A percentile compares a stretch with the other conserved stretches of the same genome.
These are phyloP conservation scores for Rutpela maculata DNA, from an alignment of 2,888 invertebrate genomes.

Conservation along the genomic window DNA sequence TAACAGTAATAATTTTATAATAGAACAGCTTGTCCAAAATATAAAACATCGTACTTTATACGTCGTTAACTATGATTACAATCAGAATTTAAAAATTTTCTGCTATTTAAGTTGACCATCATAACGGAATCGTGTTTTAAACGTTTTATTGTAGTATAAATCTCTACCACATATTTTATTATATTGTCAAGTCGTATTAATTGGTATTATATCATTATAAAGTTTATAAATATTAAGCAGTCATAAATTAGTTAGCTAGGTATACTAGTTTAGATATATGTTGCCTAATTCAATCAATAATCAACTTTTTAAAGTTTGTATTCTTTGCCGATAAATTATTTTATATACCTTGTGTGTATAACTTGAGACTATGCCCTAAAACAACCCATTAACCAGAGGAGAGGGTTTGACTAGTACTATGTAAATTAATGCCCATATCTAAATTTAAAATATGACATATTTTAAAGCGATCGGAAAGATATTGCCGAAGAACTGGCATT, in stretches of 20 bases:
- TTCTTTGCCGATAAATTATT: too few species aligned
- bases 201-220: conserved; percentile 36
- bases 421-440: too few species aligned
- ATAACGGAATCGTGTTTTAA: conserved; percentile 24
- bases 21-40: neutral
- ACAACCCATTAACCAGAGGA: too few species aligned
- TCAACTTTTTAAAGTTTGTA: too few species aligned
- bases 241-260: conserved; percentile 19
- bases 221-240: conserved; percentile 32
- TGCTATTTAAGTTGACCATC: conserved; percentile 34
- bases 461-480: too few species aligned
- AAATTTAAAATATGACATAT: too few species aligned
- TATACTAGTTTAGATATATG: too few species aligned
- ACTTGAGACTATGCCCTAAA: too few species aligned
- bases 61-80: conserved; percentile 50
- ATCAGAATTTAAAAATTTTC: conserved; percentile 39
- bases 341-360: too few species aligned
- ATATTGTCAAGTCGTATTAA: conserved; percentile 35
- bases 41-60: conserved; percentile 25
- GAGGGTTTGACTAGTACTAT: too few species aligned
- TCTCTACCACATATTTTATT: conserved; percentile 42
- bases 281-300: too few species aligned
- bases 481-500: too few species aligned
- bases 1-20: neutral
- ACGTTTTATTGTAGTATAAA: conserved; percentile 42